Conservation (phyloP, 2,888 invertebrate species). For the Deladenus siricidicola region DNA sequence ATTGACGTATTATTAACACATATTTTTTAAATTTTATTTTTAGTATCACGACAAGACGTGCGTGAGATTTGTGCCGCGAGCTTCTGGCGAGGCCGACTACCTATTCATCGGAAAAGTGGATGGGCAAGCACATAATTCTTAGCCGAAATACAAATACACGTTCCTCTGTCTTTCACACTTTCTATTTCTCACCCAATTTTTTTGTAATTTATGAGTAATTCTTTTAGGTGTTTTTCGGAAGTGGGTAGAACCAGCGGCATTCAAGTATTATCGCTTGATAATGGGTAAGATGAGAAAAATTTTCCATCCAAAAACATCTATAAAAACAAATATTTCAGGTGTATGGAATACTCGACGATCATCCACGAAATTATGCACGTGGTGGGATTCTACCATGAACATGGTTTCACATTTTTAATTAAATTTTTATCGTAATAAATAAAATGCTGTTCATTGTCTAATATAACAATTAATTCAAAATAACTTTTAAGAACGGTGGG, state of each 20-base stretch:
- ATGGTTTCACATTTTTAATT: too few species aligned
- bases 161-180: background rate
- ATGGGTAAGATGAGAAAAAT: constrained; percentile 27
- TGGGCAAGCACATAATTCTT: constrained; percentile 30
- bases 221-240: constrained; percentile 49
- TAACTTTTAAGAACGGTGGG: constrained; percentile 50
- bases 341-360: constrained; percentile 53
- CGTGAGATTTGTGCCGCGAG: constrained; percentile 50
- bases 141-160: background rate
- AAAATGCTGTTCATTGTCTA: too few species aligned
- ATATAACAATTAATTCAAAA: constrained; percentile 5
- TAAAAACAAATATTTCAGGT: constrained; percentile 15
- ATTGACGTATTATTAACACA: background rate
- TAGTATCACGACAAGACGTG: constrained; percentile 54
- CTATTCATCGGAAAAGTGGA: constrained; percentile 52
- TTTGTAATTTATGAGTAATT: too few species aligned
- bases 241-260: constrained; percentile 53
- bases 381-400: constrained; percentile 52
- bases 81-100: constrained; percentile 47
- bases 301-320: background rate
- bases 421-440: background rate
- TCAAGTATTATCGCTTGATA: constrained; percentile 50
- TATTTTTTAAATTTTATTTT: constrained; percentile 10
- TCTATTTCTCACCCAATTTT: too few species aligned
- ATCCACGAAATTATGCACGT: constrained; percentile 51